These are phyloP conservation scores for Eupithecia subumbrata DNA, from an alignment of 2,888 invertebrate species.

Conservation along the genomic window DNA sequence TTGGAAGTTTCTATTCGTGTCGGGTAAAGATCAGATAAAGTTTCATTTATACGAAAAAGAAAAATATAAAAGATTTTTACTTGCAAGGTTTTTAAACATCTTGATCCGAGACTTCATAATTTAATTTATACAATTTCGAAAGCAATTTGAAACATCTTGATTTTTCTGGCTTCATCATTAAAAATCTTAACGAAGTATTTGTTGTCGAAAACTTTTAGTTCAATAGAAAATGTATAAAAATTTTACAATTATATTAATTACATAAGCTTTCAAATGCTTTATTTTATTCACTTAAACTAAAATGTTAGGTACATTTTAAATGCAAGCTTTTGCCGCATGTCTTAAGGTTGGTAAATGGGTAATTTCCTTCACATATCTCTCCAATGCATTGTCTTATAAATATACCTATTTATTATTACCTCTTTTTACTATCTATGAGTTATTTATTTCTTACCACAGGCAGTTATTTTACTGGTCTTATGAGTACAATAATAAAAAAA, in stretches of 20 bases:
- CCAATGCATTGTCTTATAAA: too few relatives aligned
- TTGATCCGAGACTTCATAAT: neutral
- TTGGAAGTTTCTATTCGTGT: neutral
- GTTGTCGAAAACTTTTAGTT: neutral
- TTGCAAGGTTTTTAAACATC: neutral
- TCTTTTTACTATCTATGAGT: neutral
- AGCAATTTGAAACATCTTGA: neutral
- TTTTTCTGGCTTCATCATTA: slow-evolving; percentile 1
- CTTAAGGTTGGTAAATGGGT: neutral
- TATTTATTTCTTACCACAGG: neutral
- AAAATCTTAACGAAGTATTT: slow-evolving; percentile 10
- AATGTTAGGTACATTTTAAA: slow-evolving; percentile 12
- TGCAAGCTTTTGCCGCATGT: slow-evolving; percentile 25
- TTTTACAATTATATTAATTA: neutral
- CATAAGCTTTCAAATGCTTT: neutral
- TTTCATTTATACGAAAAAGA: neutral
- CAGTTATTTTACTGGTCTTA: too few relatives aligned
- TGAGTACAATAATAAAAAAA: too few relatives aligned
- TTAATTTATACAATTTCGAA: neutral
- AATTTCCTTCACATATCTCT: too few relatives aligned
- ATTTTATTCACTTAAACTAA: neutral
- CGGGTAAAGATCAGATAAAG: neutral
- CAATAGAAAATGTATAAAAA: neutral
- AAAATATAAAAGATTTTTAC: neutral
- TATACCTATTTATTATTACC: too few relatives aligned